These are phyloP conservation scores for Glyptemys insculpta DNA, from an alignment of 2,797 vertebrate genomes.

Conservation along the genomic window DNA sequence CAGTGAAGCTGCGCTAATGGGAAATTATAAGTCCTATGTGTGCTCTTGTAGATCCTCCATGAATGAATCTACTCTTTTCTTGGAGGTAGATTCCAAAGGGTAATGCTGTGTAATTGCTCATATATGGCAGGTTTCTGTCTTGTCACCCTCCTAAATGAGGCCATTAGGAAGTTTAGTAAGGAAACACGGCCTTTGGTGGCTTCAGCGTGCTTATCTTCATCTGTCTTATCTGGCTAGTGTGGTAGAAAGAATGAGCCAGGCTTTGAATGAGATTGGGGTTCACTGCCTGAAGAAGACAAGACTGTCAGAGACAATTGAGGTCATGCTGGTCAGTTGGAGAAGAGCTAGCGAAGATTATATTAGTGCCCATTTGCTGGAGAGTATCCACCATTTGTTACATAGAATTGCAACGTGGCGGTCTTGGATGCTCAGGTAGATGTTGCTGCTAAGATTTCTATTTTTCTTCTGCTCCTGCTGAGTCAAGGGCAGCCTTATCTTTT, in stretches of 20 bases:
- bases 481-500: not conserved
- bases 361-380: not conserved
- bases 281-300: not conserved
- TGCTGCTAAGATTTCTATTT: not conserved
- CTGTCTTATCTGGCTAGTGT: not conserved
- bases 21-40: not conserved
- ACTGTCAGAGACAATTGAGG: not conserved
- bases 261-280: not conserved
- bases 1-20: not conserved
- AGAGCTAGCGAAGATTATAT: not conserved
- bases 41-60: not conserved
- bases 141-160: not conserved
- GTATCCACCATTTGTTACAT: not conserved
- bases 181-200: not conserved
- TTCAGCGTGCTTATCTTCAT: not conserved
- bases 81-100: not conserved
- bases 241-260: not conserved
- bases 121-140: not conserved
- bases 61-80: not conserved
- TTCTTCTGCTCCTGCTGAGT: not conserved
- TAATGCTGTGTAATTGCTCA: not conserved
- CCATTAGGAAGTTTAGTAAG: not conserved
- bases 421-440: not conserved
- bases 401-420: not conserved
- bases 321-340: not conserved